These are phyloP conservation scores for Micronycteris hirsuta DNA, from an alignment of 2,113 vertebrate species.

Conservation along the genomic window DNA sequence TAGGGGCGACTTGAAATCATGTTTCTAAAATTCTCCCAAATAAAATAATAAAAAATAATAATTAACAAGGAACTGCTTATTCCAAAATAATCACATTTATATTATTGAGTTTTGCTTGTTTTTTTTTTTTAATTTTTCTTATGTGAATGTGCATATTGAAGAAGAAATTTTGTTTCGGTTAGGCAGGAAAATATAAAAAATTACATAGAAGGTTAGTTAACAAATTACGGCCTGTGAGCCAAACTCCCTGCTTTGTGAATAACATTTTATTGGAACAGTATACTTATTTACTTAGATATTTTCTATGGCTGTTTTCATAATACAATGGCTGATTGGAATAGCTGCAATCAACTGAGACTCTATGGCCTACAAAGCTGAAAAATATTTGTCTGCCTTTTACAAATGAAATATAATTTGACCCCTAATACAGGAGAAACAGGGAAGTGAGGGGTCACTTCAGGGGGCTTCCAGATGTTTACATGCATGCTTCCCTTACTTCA, in stretches of 20 bases:
- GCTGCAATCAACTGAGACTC: neutral
- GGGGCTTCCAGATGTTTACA: neutral
- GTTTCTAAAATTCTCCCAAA: neutral
- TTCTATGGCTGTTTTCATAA: neutral
- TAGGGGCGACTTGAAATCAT: neutral
- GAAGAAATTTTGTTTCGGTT: conserved; percentile 17
- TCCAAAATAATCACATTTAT: neutral
- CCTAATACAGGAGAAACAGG: neutral
- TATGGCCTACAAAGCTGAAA: neutral
- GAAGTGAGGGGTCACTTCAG: neutral
- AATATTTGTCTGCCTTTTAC: neutral
- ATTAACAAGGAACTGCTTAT: neutral
- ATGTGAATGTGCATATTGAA: neutral
- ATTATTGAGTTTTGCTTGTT: neutral
- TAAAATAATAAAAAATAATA: neutral
- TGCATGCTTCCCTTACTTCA: neutral
- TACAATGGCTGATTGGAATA: neutral
- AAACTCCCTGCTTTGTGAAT: neutral
- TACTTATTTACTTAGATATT: neutral
- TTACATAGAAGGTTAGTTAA: neutral
- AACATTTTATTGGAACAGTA: neutral
- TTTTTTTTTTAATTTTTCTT: neutral
- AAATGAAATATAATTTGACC: neutral
- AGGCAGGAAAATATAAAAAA: neutral
- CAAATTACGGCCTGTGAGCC: neutral